Evolutionary conservation across 2,113 vertebrate genomes (phyloP).

Genomic region (Syrrhaptes paradoxus): DNA sequence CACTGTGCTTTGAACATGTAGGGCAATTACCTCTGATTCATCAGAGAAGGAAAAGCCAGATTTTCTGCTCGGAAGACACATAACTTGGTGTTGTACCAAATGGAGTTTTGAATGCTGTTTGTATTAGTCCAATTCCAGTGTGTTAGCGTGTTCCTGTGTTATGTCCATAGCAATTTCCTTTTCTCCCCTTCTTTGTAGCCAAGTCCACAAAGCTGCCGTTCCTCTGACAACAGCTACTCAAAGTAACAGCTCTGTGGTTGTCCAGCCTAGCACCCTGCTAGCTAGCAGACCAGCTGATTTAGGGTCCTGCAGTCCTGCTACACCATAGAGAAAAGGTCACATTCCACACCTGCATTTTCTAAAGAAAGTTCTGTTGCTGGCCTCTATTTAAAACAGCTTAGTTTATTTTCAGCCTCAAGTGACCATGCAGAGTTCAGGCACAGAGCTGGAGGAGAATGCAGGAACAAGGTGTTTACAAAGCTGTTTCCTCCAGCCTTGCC

Average conservation of each 20-base stretch:
- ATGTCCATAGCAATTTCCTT: not conserved
- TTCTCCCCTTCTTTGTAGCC: not conserved
- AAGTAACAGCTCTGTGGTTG: not conserved
- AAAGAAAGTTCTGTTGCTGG: slow-evolving; percentile 39
- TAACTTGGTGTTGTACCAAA: not conserved
- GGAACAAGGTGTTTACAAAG: slow-evolving; percentile 42
- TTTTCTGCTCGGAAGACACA: not conserved
- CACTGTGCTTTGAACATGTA: not conserved
- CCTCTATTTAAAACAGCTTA: not conserved
- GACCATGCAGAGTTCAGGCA: not conserved
- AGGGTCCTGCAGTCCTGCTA: not conserved
- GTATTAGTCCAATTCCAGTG: fast-evolving
- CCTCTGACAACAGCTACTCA: not conserved
- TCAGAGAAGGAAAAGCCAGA: not conserved
- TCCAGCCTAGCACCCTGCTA: not conserved
- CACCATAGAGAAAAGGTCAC: not conserved
- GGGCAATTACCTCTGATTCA: slow-evolving; percentile 18
- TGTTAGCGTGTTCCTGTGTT: not conserved
- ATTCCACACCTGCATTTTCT: slow-evolving; percentile 50
- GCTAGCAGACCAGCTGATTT: not conserved
- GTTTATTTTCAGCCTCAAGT: slow-evolving; percentile 35
- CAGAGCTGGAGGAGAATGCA: not conserved
- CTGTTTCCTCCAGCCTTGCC: slow-evolving; percentile 1
- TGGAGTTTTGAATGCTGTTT: not conserved
- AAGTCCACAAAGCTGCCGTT: fast-evolving